These are phyloP conservation scores for Thunnus albacares DNA, from an alignment of 2,797 vertebrate species.

Conservation along the genomic window DNA sequence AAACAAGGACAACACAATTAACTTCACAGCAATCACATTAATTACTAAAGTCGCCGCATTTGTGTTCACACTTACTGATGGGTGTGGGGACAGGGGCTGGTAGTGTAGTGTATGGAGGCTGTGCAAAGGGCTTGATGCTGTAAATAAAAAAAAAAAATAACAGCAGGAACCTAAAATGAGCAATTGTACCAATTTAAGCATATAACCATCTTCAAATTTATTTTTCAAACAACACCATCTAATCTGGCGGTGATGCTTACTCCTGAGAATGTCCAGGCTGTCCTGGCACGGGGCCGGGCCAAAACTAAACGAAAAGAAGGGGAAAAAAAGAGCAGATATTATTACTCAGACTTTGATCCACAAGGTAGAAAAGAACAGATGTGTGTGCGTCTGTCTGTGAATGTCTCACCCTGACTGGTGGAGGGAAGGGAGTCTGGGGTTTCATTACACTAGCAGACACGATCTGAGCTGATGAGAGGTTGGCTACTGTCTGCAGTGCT, in stretches of 20 bases:
- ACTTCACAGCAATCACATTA: background rate
- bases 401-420: constrained; percentile 91
- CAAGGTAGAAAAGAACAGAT: constrained; percentile 45
- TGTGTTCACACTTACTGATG: constrained; percentile 89
- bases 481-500: constrained; percentile 96
- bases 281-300: constrained; percentile 93
- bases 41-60: background rate
- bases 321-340: constrained; percentile 13
- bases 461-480: constrained; percentile 96
- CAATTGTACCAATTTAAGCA: background rate
- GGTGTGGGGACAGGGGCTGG: constrained; percentile 91
- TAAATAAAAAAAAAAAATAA: constrained; percentile 64
- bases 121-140: constrained; percentile 98
- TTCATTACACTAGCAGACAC: constrained; percentile 96
- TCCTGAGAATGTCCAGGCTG: constrained; percentile 98
- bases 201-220: constrained; percentile 12
- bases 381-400: constrained; percentile 15
- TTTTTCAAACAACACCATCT: constrained; percentile 23
- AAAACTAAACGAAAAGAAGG: constrained; percentile 87
- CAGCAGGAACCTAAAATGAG: constrained; percentile 16
- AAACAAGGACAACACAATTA: constrained; percentile 24
- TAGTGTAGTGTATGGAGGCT: constrained; percentile 92
- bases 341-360: constrained; percentile 41
- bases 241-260: constrained; percentile 85
- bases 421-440: constrained; percentile 90